phyloP scores from a whole-genome alignment of 2,797 vertebrate genomes.

The Helicolenus hilgendorfi region DNA sequence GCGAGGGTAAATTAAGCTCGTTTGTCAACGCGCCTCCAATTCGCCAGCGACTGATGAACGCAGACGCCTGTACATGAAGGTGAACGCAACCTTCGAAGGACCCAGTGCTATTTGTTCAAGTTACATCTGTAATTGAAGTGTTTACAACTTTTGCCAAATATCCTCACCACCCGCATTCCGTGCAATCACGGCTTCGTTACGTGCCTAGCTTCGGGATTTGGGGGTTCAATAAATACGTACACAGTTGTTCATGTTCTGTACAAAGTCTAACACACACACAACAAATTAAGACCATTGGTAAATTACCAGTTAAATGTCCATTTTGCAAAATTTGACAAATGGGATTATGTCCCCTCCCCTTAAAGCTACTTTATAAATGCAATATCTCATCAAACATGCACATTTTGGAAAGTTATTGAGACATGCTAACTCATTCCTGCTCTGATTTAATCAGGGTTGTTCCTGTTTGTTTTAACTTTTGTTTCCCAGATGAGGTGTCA shows the following conservation, averaged over 20 bases:
- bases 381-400: neutral
- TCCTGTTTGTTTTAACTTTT: slow-evolving; percentile 42
- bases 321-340: slow-evolving; percentile 4
- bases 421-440: neutral
- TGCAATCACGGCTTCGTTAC: slow-evolving; percentile 33
- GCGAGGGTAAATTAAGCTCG: slow-evolving; percentile 84
- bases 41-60: slow-evolving; percentile 77
- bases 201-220: slow-evolving; percentile 31
- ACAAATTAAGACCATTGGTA: neutral
- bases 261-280: neutral
- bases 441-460: slow-evolving; percentile 46
- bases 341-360: neutral
- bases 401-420: slow-evolving; percentile 9
- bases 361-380: neutral
- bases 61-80: slow-evolving; percentile 80
- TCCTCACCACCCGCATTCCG: slow-evolving; percentile 28
- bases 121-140: slow-evolving; percentile 79
- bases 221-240: neutral
- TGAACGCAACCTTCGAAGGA: slow-evolving; percentile 80
- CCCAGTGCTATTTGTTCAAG: slow-evolving; percentile 64
- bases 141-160: slow-evolving; percentile 74
- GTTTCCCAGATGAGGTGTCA: slow-evolving; percentile 44
- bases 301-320: neutral
- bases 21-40: slow-evolving; percentile 82
- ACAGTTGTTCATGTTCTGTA: neutral